Percentiles rank a stretch among this genome's conserved stretches.
phyloP scores from a whole-genome alignment of 2,888 invertebrate genomes.

The Aporophyla nigra region DNA sequence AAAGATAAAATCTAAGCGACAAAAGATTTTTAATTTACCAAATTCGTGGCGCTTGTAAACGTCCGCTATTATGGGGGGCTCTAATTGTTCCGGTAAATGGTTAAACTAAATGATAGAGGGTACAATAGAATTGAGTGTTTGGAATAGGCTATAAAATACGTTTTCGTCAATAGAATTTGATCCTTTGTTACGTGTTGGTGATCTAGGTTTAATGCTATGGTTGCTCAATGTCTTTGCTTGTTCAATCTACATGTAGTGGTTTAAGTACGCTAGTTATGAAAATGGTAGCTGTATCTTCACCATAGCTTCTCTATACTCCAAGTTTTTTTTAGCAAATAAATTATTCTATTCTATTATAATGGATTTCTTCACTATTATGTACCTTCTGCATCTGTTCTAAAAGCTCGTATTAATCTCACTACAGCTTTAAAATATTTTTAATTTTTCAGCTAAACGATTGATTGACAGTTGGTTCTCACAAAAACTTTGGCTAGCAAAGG shows the following conservation, averaged over 20 bases:
- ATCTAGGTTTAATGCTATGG: background rate
- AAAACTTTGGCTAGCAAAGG: constrained; percentile 50
- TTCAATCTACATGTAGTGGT: background rate
- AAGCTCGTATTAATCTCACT: constrained; percentile 1
- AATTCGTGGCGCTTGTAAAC: constrained; percentile 65
- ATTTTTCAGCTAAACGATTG: constrained; percentile 9
- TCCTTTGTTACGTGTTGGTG: constrained; percentile 12
- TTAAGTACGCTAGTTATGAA: constrained; percentile 8
- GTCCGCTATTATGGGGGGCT: constrained; percentile 61
- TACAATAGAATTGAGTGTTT: constrained; percentile 35
- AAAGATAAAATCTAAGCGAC: constrained; percentile 69
- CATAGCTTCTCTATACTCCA: constrained; percentile 1
- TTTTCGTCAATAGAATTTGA: constrained; percentile 12
- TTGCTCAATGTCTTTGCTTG: background rate
- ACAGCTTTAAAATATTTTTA: constrained; percentile 24
- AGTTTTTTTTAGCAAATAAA: too few species aligned
- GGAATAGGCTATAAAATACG: constrained; percentile 30
- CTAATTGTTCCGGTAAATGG: constrained; percentile 52
- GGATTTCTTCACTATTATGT: constrained; percentile 15
- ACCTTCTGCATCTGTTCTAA: constrained; percentile 12
- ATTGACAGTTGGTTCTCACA: constrained; percentile 48
- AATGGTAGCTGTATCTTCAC: constrained; percentile 30
- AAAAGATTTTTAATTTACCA: constrained; percentile 67
- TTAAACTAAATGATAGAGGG: constrained; percentile 39
- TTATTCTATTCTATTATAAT: too few species aligned